Evolutionary conservation across 2,113 vertebrate genomes (phyloP).

Genomic region (Limnothrissa miodon): DNA sequence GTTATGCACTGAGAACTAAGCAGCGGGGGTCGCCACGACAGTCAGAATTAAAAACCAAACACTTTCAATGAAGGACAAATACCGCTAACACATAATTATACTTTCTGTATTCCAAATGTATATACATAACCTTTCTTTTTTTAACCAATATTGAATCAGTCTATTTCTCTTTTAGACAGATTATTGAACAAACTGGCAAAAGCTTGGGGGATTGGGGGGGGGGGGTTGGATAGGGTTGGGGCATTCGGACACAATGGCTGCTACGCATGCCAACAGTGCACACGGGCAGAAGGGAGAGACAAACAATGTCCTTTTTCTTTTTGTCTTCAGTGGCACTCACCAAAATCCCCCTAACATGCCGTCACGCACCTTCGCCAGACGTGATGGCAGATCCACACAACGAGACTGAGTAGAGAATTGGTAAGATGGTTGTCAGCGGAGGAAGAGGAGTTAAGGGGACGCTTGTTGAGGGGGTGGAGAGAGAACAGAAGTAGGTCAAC

Average conservation of each 20-base stretch:
- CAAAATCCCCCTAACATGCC: slow-evolving; percentile 13
- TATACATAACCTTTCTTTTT: slow-evolving; percentile 25
- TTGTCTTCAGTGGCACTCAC: slow-evolving; percentile 30
- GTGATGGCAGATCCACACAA: slow-evolving; percentile 1
- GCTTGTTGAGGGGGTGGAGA: slow-evolving; percentile 31
- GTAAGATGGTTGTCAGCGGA: background rate
- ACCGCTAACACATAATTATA: slow-evolving; percentile 32
- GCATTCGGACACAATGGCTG: background rate
- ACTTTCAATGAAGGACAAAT: slow-evolving; percentile 25
- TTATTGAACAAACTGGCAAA: slow-evolving; percentile 39
- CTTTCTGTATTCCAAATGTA: slow-evolving; percentile 27
- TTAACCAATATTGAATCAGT: slow-evolving; percentile 35
- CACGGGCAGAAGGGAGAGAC: background rate
- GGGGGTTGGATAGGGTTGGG: background rate
- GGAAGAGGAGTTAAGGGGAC: slow-evolving; percentile 30
- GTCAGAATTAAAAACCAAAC: slow-evolving; percentile 9
- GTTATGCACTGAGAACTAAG: background rate
- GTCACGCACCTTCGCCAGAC: slow-evolving; percentile 7
- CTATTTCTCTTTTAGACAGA: slow-evolving; percentile 23
- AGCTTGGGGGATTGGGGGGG: too few species aligned
- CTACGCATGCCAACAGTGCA: slow-evolving; percentile 31
- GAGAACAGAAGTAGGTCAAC: slow-evolving; percentile 36
- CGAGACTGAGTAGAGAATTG: slow-evolving; percentile 8
- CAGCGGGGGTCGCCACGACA: background rate
- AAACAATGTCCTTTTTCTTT: slow-evolving; percentile 31